A percentile compares a stretch with the other conserved stretches of the same genome.
phyloP scores from a whole-genome alignment of 2,888 invertebrate species.

The Trachelus troglodyta region DNA sequence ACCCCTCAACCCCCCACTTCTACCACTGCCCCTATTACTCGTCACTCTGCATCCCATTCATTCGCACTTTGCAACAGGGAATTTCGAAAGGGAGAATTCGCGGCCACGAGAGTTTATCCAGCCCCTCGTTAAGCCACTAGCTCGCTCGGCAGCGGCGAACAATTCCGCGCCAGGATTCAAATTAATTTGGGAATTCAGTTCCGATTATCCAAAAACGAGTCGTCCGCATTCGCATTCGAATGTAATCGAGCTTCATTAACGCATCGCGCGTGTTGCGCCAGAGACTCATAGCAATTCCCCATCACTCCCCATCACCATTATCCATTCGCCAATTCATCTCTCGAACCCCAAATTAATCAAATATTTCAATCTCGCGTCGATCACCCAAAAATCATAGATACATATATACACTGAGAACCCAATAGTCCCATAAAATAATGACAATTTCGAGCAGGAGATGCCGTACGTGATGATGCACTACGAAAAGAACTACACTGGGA shows the following conservation, averaged over 20 bases:
- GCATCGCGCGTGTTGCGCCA: background rate
- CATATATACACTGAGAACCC: background rate
- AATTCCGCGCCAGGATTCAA: background rate
- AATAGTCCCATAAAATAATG: background rate
- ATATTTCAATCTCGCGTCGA: background rate
- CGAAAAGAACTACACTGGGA: constrained; percentile 78
- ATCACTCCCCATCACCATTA: background rate
- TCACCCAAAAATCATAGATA: background rate
- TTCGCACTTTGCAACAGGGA: background rate
- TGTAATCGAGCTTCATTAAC: background rate
- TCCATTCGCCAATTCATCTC: background rate
- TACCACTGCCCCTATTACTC: background rate
- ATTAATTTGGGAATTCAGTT: background rate
- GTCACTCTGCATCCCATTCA: background rate
- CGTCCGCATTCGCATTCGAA: background rate
- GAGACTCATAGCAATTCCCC: background rate
- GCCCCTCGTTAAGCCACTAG: constrained; percentile 13
- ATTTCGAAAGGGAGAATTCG: background rate
- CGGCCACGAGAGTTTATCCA: background rate
- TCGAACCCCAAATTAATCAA: background rate
- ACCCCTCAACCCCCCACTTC: background rate
- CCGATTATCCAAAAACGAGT: background rate
- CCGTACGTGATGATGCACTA: constrained; percentile 82
- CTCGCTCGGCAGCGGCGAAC: background rate
- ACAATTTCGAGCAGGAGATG: constrained; percentile 69